Evolutionary conservation across 2,888 invertebrate species (phyloP), one percentile per base, ranked within the genome.

Genomic region (Idaea aversata): DNA sequence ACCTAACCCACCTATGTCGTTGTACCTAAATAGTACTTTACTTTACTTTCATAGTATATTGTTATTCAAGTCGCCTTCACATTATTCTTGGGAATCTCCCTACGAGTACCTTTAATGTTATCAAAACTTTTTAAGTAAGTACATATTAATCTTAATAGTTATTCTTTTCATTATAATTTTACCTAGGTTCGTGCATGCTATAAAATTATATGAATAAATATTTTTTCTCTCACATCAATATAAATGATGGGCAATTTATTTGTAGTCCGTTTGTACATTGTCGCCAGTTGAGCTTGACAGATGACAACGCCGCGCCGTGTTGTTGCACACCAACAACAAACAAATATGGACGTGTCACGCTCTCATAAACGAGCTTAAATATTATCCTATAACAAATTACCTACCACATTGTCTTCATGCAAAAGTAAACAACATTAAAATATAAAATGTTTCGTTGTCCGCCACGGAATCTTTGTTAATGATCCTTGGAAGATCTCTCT

Each of bases 321-420:
- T 84, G 83, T 84, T 79, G 76, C 74, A 63, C 74, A 79, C 83
- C 77, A 86, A 84, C 82, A 85, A 85, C 87, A 88, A 88, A 90
- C 90, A 90, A 90, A 91, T 89, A 90, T 85, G 87, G 84, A 80
- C 75, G 78, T 86, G 85, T 88, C 88, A 88, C 83, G 86, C 84
- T 84, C 85, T 85, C 86, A 88, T 90, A 88, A 89, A 87, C 86
- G 88, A 80, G 87, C 88, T 87, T 83, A 87, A 88, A 87, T 85
- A 85, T 88, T 88, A 90, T 90, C 89, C 90, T 76, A 75, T 85
- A 86, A 90, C 86, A 90, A 88, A 90, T 91, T 88, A 88, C 85
- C 77, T 88, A 88, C 85, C 77, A 75, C 80, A 80, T 77, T 82
- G 81, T 81, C 79, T 79, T 79, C 76, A 75, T 78, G 72, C 73